These are phyloP conservation scores for Anthopleura sola DNA, from an alignment of 64 coral and sea anemone species.

Conservation along the genomic window DNA sequence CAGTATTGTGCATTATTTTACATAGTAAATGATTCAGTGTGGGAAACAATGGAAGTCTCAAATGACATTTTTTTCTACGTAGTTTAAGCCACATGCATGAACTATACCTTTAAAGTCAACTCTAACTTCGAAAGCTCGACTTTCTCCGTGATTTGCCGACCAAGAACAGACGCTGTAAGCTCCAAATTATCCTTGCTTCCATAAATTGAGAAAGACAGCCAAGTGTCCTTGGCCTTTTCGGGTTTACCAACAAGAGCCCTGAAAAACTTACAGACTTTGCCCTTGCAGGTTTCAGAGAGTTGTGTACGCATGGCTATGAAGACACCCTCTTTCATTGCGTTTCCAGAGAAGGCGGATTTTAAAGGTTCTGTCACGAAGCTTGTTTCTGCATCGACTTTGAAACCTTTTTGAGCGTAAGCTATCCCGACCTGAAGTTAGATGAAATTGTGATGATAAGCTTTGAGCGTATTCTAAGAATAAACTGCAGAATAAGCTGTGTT, in stretches of 20 bases:
- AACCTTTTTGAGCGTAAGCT: neutral
- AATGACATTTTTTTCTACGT: too few relatives aligned
- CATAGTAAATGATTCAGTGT: too few relatives aligned
- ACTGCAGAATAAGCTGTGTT: too few relatives aligned
- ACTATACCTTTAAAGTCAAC: neutral
- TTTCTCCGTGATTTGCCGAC: neutral
- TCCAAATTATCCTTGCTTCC: neutral
- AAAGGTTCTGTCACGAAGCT: neutral
- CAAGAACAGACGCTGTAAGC: neutral
- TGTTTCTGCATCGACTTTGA: neutral
- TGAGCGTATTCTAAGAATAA: too few relatives aligned
- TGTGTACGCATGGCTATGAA: neutral
- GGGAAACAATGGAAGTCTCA: too few relatives aligned
- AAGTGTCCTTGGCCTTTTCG: slow-evolving; percentile 9
- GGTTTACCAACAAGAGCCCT: neutral
- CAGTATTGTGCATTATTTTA: too few relatives aligned
- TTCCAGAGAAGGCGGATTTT: neutral
- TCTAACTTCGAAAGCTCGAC: slow-evolving; percentile 2
- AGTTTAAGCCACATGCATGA: too few relatives aligned
- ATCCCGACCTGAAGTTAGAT: neutral
- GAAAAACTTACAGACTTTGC: neutral
- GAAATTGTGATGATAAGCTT: neutral
- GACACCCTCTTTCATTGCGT: neutral
- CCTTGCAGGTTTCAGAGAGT: slow-evolving; percentile 5
- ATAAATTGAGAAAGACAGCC: neutral